Evolutionary conservation across 2,797 vertebrate genomes (phyloP).

Genomic region (Chelon labrosus): DNA sequence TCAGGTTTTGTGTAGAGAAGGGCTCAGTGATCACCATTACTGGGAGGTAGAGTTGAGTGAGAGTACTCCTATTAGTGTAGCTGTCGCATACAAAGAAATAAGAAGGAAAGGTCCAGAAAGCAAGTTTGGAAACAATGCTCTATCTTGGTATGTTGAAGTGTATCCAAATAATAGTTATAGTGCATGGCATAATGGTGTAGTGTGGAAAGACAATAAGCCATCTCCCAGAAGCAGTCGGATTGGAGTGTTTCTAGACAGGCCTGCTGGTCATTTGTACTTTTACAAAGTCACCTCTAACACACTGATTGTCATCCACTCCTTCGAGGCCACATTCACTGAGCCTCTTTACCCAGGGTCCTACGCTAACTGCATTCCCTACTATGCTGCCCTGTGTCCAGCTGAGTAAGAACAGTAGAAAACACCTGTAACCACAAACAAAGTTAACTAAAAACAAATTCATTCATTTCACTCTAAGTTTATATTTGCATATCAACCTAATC

Average conservation of each 20-base stretch:
- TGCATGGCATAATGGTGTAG: neutral
- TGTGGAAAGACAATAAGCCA: rapidly evolving
- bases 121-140: neutral
- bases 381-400: neutral
- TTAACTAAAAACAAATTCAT: too few species aligned
- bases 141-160: slow-evolving; percentile 7
- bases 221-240: rapidly evolving
- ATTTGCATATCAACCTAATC: too few species aligned
- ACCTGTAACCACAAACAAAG: too few species aligned
- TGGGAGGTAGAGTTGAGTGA: neutral
- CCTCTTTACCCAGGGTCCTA: too few species aligned
- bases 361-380: too few species aligned
- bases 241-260: slow-evolving; percentile 37
- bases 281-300: slow-evolving; percentile 11
- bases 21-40: too few species aligned
- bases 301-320: slow-evolving; percentile 12
- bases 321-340: neutral
- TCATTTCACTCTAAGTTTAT: too few species aligned
- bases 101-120: rapidly evolving
- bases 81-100: neutral
- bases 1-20: too few species aligned
- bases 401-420: too few species aligned
- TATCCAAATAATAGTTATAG: too few species aligned
- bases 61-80: neutral
- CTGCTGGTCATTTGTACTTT: slow-evolving; percentile 33